Percentiles rank a stretch among this genome's conserved stretches.
Conservation (phyloP, 2,888 invertebrate genomes). For the Tetramorium bicarinatum region DNA sequence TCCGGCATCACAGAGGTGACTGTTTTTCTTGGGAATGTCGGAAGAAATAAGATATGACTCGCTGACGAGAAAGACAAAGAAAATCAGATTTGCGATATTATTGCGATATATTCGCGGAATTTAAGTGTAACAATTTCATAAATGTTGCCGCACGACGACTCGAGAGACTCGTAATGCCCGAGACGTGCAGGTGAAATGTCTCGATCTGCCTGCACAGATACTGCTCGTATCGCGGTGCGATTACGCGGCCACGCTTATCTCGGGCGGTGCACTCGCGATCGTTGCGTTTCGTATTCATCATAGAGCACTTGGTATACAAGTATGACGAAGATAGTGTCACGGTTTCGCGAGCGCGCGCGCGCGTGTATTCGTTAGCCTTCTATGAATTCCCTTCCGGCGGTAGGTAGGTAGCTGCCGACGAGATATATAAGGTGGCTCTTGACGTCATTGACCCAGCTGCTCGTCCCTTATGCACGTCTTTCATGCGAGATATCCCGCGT, state of each 20-base stretch:
- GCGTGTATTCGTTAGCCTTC: not conserved
- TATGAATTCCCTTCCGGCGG: slow-evolving; percentile 42
- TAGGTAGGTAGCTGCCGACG: slow-evolving; percentile 17
- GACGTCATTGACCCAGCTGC: slow-evolving; percentile 74
- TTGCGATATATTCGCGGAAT: not conserved
- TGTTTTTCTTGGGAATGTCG: not conserved
- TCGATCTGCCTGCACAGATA: slow-evolving; percentile 1
- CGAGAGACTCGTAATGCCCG: not conserved
- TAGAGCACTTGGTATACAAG: slow-evolving; percentile 54
- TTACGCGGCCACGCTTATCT: slow-evolving; percentile 26
- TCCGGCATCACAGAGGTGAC: not conserved
- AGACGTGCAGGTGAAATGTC: slow-evolving; percentile 9
- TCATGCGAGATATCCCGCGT: slow-evolving; percentile 17
- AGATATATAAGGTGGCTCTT: slow-evolving; percentile 49
- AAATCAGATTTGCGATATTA: not conserved
- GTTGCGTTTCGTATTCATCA: slow-evolving; percentile 59
- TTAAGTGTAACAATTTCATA: slow-evolving; percentile 18
- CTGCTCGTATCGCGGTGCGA: slow-evolving; percentile 25
- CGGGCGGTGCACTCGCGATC: slow-evolving; percentile 13
- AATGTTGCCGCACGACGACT: not conserved
- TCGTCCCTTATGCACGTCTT: slow-evolving; percentile 64
- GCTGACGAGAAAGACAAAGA: not conserved
- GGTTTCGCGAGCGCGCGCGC: not conserved
- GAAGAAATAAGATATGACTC: not conserved
- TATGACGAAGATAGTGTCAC: slow-evolving; percentile 57